These are phyloP conservation scores for Sylvilagus floridanus DNA, from an alignment of 2,797 vertebrate genomes.

Conservation along the genomic window DNA sequence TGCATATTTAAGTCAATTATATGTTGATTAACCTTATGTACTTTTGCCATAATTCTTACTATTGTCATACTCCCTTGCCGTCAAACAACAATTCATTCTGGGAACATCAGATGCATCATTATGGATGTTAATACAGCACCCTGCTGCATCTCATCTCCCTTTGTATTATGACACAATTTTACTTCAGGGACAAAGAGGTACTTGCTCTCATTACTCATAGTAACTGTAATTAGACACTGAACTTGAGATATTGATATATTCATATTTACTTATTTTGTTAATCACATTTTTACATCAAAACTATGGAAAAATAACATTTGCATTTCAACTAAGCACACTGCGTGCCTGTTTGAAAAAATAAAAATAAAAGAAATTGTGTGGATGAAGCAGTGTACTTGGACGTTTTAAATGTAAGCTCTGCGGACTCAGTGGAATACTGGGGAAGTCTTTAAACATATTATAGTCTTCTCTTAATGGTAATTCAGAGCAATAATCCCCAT, in stretches of 20 bases:
- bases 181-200: slow-evolving; percentile 41
- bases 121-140: slow-evolving; percentile 49
- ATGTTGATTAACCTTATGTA: slow-evolving; percentile 69
- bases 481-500: slow-evolving; percentile 39
- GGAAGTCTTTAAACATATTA: slow-evolving; percentile 23
- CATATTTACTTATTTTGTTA: slow-evolving; percentile 66
- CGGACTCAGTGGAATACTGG: slow-evolving; percentile 2
- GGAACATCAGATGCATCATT: slow-evolving; percentile 63
- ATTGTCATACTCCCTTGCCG: slow-evolving; percentile 61
- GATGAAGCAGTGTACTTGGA: background rate
- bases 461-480: slow-evolving; percentile 35
- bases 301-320: slow-evolving; percentile 50
- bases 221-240: slow-evolving; percentile 67
- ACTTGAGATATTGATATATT: slow-evolving; percentile 48
- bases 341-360: slow-evolving; percentile 19
- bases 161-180: slow-evolving; percentile 56
- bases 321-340: slow-evolving; percentile 38
- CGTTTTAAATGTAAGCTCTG: slow-evolving; percentile 38
- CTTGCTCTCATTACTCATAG: slow-evolving; percentile 48
- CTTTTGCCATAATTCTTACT: slow-evolving; percentile 67
- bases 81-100: slow-evolving; percentile 70
- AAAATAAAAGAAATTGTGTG: slow-evolving; percentile 47
- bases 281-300: slow-evolving; percentile 35
- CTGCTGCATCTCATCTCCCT: slow-evolving; percentile 49
- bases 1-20: slow-evolving; percentile 66